Evolutionary conservation across 2,113 vertebrate species (phyloP).

Genomic region (Phalacrocorax brasilianus): DNA sequence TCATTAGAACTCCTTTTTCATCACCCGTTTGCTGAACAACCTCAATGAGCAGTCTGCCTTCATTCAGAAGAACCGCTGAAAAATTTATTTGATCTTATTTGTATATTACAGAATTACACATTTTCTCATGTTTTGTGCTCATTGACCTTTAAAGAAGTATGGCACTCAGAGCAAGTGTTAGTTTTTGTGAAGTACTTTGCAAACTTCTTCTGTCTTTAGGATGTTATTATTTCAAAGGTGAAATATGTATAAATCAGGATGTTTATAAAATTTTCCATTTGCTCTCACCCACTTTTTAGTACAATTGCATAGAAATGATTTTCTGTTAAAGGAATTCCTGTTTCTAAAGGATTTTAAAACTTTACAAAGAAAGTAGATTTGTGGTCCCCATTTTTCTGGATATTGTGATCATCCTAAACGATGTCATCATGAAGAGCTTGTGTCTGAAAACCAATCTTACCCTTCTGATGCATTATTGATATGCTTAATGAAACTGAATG

Average conservation of each 20-base stretch:
- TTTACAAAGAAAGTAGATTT: neutral
- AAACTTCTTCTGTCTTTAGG: neutral
- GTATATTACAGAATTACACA: neutral
- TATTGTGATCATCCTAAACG: neutral
- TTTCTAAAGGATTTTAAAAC: neutral
- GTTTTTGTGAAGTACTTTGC: neutral
- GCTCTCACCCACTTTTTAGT: neutral
- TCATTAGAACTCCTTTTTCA: neutral
- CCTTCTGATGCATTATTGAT: conserved; percentile 13
- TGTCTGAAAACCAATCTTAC: neutral
- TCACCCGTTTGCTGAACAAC: neutral
- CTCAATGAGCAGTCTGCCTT: neutral
- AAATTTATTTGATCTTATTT: neutral
- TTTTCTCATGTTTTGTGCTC: neutral
- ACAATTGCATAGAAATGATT: neutral
- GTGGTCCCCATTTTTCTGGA: neutral
- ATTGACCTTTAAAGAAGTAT: neutral
- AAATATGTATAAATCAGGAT: neutral
- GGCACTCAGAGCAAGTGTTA: neutral
- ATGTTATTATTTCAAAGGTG: neutral
- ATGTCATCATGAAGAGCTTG: neutral
- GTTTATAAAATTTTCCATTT: neutral
- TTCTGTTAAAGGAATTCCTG: neutral
- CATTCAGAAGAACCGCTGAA: neutral
- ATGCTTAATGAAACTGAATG: neutral